Evolutionary conservation across 2,888 invertebrate species (phyloP).

Genomic region (Ornithoptera alexandrae): DNA sequence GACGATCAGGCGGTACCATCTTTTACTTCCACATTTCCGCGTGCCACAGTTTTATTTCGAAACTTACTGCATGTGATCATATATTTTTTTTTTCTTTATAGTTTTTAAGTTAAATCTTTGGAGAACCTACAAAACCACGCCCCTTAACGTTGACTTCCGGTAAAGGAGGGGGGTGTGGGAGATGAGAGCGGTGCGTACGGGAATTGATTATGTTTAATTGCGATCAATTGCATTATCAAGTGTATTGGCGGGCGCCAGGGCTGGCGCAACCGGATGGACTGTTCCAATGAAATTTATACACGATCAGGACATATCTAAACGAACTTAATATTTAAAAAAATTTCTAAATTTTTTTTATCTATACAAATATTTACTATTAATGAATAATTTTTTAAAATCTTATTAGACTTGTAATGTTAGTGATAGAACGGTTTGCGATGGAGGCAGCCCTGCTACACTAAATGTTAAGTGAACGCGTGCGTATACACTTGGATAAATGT

Average conservation of each 20-base stretch:
- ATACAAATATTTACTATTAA: background rate
- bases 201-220: constrained; percentile 66
- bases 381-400: background rate
- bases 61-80: constrained; percentile 65
- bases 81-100: constrained; percentile 52
- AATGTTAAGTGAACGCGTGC: constrained; percentile 68
- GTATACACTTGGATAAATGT: constrained; percentile 67
- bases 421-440: background rate
- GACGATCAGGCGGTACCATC: constrained; percentile 48
- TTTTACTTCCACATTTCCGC: constrained; percentile 62
- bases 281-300: too few species aligned
- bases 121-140: constrained; percentile 38
- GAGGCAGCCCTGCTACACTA: constrained; percentile 39
- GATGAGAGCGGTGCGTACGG: constrained; percentile 60
- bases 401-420: background rate
- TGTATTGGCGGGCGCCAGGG: constrained; percentile 60
- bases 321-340: background rate
- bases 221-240: constrained; percentile 66
- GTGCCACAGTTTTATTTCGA: constrained; percentile 69
- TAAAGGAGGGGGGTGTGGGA: constrained; percentile 34
- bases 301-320: too few species aligned
- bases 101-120: constrained; percentile 43
- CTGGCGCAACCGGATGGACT: constrained; percentile 1
- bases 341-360: background rate
- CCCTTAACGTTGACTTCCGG: constrained; percentile 47